Evolutionary conservation across 2,888 invertebrate species (phyloP), one percentile per base, ranked within the genome.

Genomic region (Ommatoiulus sabulosus): DNA sequence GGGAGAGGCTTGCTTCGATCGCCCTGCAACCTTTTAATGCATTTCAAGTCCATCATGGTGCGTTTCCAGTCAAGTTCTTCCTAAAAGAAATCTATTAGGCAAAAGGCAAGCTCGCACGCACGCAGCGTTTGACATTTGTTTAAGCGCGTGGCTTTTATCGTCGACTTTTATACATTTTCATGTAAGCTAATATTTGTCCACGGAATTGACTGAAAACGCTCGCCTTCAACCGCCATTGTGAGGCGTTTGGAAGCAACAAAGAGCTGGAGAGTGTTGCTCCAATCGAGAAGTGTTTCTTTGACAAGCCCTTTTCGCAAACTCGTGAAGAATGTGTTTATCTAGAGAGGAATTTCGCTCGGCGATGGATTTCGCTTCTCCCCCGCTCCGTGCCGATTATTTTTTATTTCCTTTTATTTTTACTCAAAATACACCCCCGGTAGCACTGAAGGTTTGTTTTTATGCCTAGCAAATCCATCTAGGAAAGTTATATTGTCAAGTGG

Each of bases 171-270:
- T 12, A 80, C 80, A 80, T 80, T 80, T 80, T 80, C 80, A 80
- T 80, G 80, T 80, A 80, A 80, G 80, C 80, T 80, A 80, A 80
- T 80, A 80, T 80, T 80, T 80, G 80, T 80, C 80, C 80, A 80
- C 24, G 80, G 35, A 80, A 80, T 80, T 80, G 80, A 80, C 80
- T 80, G 80, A 80, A 80, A 80, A 80, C 2, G 72, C 72, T 24
- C 20, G 72, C 72, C 72, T 24, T 72, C 72, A 20, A 72, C 8
- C 35, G 24, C 80, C 80, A 80, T 80, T 80, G 80, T 80, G 80
- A 24, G 80, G 24, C 24, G 24, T 80, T 80, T 12, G 12, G 24
- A 35, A 10, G 12, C 80, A 35, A 80, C 80, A 80, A 80, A 12
- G 80, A 80, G 80, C 24, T 35, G 35, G 24, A 35, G 80, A 35